phyloP scores from a whole-genome alignment of 2,888 invertebrate genomes.

The Conistra vaccinii region DNA sequence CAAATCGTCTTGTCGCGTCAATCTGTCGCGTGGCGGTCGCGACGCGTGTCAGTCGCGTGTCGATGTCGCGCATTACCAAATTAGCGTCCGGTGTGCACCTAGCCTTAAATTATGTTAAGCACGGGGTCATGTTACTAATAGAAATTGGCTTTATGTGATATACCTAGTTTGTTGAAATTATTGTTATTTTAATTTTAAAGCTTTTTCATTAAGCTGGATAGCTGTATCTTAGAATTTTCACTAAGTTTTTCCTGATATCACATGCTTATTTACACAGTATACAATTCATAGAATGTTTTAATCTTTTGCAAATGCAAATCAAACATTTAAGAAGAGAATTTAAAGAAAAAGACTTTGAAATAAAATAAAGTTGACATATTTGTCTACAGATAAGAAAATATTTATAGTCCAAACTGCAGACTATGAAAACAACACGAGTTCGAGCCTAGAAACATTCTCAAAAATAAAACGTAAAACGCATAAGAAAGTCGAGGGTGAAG shows the following conservation, averaged over 20 bases:
- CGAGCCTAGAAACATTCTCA: constrained; percentile 70
- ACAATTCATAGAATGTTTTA: background rate
- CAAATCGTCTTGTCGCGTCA: constrained; percentile 85
- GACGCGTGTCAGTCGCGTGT: constrained; percentile 81
- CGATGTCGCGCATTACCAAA: constrained; percentile 86
- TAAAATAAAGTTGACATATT: constrained; percentile 23
- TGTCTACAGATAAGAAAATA: constrained; percentile 34
- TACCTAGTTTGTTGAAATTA: background rate
- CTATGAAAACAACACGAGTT: constrained; percentile 65
- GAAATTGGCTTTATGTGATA: constrained; percentile 47
- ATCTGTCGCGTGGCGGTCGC: constrained; percentile 83
- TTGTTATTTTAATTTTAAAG: background rate
- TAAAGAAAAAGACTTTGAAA: background rate
- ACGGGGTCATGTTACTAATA: constrained; percentile 78
- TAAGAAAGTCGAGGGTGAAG: constrained; percentile 85
- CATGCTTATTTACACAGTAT: too few relatives aligned
- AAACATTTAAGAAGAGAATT: background rate
- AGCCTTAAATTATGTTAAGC: constrained; percentile 82
- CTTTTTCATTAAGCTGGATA: background rate
- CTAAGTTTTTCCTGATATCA: background rate
- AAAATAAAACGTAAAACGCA: constrained; percentile 90
- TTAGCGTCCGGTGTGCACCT: constrained; percentile 85
- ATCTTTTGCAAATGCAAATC: background rate
- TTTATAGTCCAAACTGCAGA: constrained; percentile 46
- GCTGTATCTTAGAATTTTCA: background rate